phyloP scores from a whole-genome alignment of 2,797 vertebrate species.

The Mycteria americana region DNA sequence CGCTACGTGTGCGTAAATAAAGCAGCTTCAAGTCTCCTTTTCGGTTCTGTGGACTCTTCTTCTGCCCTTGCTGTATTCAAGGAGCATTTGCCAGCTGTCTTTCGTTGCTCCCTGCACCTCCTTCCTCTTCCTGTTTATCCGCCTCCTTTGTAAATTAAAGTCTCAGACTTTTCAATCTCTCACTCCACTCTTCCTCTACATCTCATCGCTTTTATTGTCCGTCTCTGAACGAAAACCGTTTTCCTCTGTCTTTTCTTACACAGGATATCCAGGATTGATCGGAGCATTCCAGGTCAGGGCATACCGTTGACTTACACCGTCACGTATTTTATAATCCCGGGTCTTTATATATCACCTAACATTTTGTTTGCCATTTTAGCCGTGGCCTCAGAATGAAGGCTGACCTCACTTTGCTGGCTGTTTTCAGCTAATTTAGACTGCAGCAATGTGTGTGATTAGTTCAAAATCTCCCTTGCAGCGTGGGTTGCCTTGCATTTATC shows the following conservation, averaged over 20 bases:
- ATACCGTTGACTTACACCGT: background rate
- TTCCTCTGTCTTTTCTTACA: background rate
- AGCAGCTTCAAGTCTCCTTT: background rate
- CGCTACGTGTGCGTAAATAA: accelerated
- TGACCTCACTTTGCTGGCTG: constrained; percentile 12
- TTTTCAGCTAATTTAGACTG: constrained; percentile 27
- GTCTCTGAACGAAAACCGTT: background rate
- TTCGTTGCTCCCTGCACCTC: background rate
- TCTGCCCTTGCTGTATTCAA: accelerated
- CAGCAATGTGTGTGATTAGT: background rate
- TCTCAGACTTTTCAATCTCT: background rate
- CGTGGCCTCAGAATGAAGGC: background rate
- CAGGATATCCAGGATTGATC: background rate
- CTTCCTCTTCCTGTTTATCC: background rate
- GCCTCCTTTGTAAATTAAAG: background rate
- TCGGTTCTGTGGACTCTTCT: background rate
- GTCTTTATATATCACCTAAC: background rate
- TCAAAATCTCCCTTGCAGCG: background rate
- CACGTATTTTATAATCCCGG: accelerated
- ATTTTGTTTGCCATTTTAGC: constrained; percentile 30
- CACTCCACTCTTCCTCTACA: background rate
- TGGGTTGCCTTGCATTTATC: background rate
- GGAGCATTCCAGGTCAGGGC: background rate
- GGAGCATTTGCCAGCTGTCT: background rate
- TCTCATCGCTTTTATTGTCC: background rate